Percentiles rank a stretch among this genome's conserved stretches.
phyloP scores from a whole-genome alignment of 1,140 invertebrate genomes.

The Apis dorsata region DNA sequence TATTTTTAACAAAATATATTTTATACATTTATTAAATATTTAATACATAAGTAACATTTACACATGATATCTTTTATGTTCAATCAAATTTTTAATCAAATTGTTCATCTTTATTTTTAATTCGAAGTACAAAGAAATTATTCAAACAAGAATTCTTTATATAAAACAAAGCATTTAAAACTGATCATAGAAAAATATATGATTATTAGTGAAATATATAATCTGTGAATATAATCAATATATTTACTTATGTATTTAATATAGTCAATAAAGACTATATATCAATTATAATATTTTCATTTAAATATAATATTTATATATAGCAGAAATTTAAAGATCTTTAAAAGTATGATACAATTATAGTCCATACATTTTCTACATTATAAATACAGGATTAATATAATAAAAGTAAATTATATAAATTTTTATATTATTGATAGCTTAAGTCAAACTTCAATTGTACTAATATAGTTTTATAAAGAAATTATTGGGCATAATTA shows the following conservation, averaged over 20 bases:
- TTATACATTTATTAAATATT: background rate
- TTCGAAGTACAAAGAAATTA: background rate
- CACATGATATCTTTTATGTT: background rate
- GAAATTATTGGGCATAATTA: constrained; percentile 15
- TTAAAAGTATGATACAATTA: constrained; percentile 35
- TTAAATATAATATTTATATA: constrained; percentile 38
- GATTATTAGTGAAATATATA: background rate
- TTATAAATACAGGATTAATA: background rate
- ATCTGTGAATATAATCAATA: background rate
- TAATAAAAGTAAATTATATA: constrained; percentile 24
- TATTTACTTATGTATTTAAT: constrained; percentile 7
- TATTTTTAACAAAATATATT: constrained; percentile 5
- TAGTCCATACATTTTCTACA: background rate
- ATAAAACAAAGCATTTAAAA: constrained; percentile 18
- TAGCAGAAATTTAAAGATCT: background rate
- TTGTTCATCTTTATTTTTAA: background rate
- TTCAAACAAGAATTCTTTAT: constrained; percentile 9
- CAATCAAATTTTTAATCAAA: background rate
- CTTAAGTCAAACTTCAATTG: background rate
- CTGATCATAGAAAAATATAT: constrained; percentile 30
- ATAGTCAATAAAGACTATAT: background rate
- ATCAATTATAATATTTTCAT: constrained; percentile 28
- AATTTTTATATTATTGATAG: constrained; percentile 20
- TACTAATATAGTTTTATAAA: constrained; percentile 12
- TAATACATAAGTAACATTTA: background rate